Evolutionary conservation across 2,113 vertebrate species (phyloP).

Genomic region (Cyanoderma ruficeps): DNA sequence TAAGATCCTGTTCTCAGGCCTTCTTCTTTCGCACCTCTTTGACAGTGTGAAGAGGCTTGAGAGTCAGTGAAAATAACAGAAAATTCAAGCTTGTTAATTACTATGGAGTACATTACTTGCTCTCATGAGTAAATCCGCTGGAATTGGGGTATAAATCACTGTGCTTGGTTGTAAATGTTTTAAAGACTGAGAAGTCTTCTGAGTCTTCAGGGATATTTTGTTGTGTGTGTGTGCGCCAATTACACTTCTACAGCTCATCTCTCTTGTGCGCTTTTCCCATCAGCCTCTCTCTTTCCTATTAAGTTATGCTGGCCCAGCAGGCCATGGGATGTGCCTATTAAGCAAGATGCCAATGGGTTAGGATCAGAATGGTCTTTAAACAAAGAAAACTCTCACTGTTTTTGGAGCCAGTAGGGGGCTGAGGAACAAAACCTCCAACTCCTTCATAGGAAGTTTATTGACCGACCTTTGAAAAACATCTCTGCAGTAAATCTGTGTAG

Average conservation of each 20-base stretch:
- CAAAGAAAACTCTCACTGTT: neutral
- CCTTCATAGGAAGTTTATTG: neutral
- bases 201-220: conserved; percentile 14
- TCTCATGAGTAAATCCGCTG: conserved; percentile 41
- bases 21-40: conserved; percentile 18
- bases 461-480: neutral
- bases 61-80: conserved; percentile 25
- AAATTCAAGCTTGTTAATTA: conserved; percentile 4
- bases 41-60: neutral
- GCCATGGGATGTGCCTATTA: neutral
- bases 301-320: neutral
- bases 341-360: neutral
- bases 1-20: neutral
- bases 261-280: neutral
- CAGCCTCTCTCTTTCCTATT: neutral
- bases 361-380: neutral
- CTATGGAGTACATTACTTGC: conserved; percentile 21
- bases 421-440: neutral
- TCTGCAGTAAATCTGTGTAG: neutral
- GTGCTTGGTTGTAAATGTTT: neutral
- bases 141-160: conserved; percentile 11
- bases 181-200: conserved; percentile 24
- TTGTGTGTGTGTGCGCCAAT: neutral
- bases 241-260: conserved; percentile 34
- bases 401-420: neutral